These are phyloP conservation scores for Sphenodon punctatus DNA, from an alignment of 2,797 vertebrate genomes.

Conservation along the genomic window DNA sequence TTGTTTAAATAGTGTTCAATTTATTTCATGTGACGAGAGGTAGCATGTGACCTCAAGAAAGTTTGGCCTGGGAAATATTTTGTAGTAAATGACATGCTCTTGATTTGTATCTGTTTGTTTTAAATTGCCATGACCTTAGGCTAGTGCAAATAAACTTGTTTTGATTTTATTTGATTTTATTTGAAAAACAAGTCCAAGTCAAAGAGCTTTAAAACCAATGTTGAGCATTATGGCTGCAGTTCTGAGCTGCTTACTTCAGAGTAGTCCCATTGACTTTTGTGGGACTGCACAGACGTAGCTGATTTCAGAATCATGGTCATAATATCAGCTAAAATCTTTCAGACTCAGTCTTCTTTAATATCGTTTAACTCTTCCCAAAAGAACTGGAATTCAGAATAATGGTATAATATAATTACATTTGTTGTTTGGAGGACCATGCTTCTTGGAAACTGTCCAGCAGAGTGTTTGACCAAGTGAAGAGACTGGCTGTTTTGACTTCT, in stretches of 20 bases:
- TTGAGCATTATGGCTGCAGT: not conserved
- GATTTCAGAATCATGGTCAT: not conserved
- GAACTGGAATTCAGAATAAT: not conserved
- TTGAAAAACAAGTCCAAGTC: not conserved
- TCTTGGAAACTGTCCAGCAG: not conserved
- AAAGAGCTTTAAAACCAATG: not conserved
- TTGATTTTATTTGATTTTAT: too few species aligned
- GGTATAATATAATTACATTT: not conserved
- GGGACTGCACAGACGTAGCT: too few species aligned
- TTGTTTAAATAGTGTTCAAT: too few species aligned
- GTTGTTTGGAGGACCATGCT: not conserved
- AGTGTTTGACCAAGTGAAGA: not conserved
- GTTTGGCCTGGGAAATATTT: too few species aligned
- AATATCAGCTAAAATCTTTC: not conserved
- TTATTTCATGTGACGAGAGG: too few species aligned
- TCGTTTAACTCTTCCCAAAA: not conserved
- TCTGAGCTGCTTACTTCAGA: too few species aligned
- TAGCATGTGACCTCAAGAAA: too few species aligned
- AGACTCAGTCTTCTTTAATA: not conserved
- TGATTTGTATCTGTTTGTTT: too few species aligned
- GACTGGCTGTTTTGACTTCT: conserved; percentile 11
- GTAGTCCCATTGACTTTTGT: too few species aligned
- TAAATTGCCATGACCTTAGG: too few species aligned
- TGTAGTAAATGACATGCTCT: too few species aligned
- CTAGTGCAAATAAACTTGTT: too few species aligned